A percentile compares a stretch with the other conserved stretches of the same genome.
phyloP scores from a whole-genome alignment of 2,113 vertebrate genomes.

The Neodontobutis hainanensis region DNA sequence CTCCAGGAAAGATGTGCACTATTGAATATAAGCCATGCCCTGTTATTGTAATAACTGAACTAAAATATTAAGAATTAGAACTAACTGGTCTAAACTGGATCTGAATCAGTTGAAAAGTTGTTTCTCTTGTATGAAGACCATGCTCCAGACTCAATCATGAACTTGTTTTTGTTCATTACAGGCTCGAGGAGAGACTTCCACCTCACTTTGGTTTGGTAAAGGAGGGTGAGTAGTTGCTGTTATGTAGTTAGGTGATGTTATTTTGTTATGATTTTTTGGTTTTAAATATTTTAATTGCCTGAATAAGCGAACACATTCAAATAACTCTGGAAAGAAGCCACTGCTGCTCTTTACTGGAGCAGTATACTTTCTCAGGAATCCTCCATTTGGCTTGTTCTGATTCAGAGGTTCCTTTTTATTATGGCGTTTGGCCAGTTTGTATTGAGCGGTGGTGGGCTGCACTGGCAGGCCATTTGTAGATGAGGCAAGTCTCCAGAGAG shows the following conservation, averaged over 20 bases:
- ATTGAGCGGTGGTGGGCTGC: constrained; percentile 51
- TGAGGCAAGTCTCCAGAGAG: constrained; percentile 44
- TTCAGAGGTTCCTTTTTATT: constrained; percentile 32
- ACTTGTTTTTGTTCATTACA: constrained; percentile 65
- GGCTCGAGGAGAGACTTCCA: constrained; percentile 92
- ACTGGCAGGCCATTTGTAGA: constrained; percentile 56
- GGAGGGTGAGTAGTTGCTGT: constrained; percentile 85
- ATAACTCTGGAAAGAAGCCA: constrained; percentile 18
- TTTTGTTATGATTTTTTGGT: neutral
- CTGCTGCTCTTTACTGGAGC: constrained; percentile 6
- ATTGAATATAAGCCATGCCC: neutral
- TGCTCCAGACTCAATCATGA: neutral
- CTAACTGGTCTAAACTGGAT: no score
- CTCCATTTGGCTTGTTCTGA: constrained; percentile 41
- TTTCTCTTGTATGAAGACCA: neutral
- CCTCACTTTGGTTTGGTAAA: constrained; percentile 94
- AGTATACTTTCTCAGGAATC: constrained; percentile 38
- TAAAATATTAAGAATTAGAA: no score
- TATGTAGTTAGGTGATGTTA: constrained; percentile 2
- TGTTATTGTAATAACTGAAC: no score
- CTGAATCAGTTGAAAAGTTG: no score
- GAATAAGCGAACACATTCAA: constrained; percentile 5
- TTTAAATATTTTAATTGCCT: neutral
- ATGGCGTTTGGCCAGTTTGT: constrained; percentile 60
- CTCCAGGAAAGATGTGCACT: constrained; percentile 14